A percentile compares a stretch with the other conserved stretches of the same genome.
phyloP scores from a whole-genome alignment of 2,888 invertebrate species.

The Eristalis intricaria region DNA sequence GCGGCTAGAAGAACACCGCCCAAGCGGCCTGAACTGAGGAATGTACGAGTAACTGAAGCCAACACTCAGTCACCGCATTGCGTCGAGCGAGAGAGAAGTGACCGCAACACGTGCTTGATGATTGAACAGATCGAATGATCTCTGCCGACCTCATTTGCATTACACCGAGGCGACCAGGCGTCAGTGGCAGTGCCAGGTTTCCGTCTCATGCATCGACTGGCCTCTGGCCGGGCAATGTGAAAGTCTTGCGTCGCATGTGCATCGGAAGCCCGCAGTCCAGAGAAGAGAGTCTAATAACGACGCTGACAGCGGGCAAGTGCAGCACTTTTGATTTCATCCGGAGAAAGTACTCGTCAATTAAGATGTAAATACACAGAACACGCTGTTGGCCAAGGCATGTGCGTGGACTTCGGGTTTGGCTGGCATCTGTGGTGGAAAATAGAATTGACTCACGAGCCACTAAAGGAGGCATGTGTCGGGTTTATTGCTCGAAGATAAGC shows the following conservation, averaged over 20 bases:
- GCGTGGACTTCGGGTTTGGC: background rate
- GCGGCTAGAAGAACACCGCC: background rate
- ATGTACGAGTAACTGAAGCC: background rate
- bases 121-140: slow-evolving; percentile 53
- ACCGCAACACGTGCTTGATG: slow-evolving; percentile 43
- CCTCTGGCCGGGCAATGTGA: slow-evolving; percentile 43
- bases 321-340: slow-evolving; percentile 63
- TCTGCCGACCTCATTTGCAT: slow-evolving; percentile 48
- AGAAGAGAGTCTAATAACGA: slow-evolving; percentile 33
- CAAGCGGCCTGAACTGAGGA: background rate
- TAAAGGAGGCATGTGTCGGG: background rate
- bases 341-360: slow-evolving; percentile 51
- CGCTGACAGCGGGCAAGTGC: slow-evolving; percentile 35
- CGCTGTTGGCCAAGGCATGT: background rate
- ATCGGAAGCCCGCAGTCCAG: slow-evolving; percentile 6
- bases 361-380: background rate
- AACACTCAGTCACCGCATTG: slow-evolving; percentile 2
- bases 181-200: slow-evolving; percentile 33
- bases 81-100: background rate
- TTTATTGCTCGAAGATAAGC: background rate
- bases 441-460: background rate
- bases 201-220: slow-evolving; percentile 1
- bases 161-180: slow-evolving; percentile 8
- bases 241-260: slow-evolving; percentile 48
- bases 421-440: background rate